Evolutionary conservation across 2,797 vertebrate genomes (phyloP), one percentile per base, ranked within the genome.

Genomic region (Sphaeramia orbicularis): DNA sequence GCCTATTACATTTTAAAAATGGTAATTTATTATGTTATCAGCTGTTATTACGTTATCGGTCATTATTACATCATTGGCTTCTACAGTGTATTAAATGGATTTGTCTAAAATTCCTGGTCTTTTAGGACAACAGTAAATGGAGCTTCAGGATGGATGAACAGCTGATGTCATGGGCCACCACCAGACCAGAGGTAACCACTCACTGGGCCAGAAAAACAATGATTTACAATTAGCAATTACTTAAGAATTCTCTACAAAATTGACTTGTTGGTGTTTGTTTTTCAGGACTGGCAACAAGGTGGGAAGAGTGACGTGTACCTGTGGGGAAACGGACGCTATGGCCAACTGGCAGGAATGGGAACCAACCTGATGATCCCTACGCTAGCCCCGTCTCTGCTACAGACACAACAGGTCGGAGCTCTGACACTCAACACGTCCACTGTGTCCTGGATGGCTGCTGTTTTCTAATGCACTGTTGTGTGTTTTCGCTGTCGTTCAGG

Each of bases 71-170:
- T n/a, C n/a, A n/a, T n/a, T n/a, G n/a, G n/a, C n/a, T n/a, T n/a
- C n/a, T n/a, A n/a, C n/a, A n/a, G n/a, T n/a, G n/a, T n/a, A n/a
- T n/a, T n/a, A n/a, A n/a, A n/a, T n/a, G n/a, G n/a, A n/a, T n/a
- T n/a, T n/a, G n/a, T n/a, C n/a, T 14, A 16, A n/a, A 15, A 16
- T 15, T 15, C 42, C 54, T 21, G 63, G 6, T 78, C 50, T 86
- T 85, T 1, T 43, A 95, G 95, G 94, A 95, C 74, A 95, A 95
- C 51, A 94, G 91, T 78, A 95, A 94, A 83, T 95, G 95, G 95
- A 95, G 89, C 78, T 94, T 93, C 80, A 92, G 91, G 82, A 95
- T 95, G 95, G 94, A 95, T 74, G 95, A 95, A 71, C 94, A 95
- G 76, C 88, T 95, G 65, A 95, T 95, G 94, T 90, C 92, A 0